A percentile compares a stretch with the other conserved stretches of the same genome.
phyloP scores from a whole-genome alignment of 2,113 vertebrate species.

The Pelecanus crispus region DNA sequence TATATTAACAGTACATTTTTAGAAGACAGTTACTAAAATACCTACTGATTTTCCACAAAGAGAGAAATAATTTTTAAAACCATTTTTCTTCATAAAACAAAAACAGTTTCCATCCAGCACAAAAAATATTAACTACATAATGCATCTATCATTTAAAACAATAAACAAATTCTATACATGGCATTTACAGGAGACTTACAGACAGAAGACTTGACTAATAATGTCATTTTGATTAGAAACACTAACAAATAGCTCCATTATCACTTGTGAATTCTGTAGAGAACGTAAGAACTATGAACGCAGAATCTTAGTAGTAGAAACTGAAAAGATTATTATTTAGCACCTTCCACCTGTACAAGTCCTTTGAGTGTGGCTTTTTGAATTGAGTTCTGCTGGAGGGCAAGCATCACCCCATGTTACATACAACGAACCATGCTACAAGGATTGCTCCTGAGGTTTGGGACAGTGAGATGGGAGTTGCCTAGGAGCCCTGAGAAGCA shows the following conservation, averaged over 20 bases:
- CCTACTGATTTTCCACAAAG: neutral
- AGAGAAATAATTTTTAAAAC: neutral
- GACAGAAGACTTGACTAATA: neutral
- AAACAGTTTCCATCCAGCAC: neutral
- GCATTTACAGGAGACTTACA: neutral
- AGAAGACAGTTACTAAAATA: neutral
- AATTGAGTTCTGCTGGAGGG: neutral
- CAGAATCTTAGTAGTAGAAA: neutral
- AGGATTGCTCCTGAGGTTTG: neutral
- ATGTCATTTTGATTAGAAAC: neutral
- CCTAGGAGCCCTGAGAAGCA: neutral
- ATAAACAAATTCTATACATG: neutral
- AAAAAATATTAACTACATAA: neutral
- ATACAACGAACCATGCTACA: neutral
- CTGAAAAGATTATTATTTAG: neutral
- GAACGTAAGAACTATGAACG: neutral
- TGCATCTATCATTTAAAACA: neutral
- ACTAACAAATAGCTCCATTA: neutral
- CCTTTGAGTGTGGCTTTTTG: neutral
- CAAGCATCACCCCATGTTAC: neutral
- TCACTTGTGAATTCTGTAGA: neutral
- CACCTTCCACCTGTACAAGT: neutral
- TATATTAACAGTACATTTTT: neutral
- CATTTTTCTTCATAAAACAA: neutral
- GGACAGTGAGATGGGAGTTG: no score